A percentile compares a stretch with the other conserved stretches of the same genome.
Conservation (phyloP, 1,140 invertebrate genomes). For the Drosophila ironensis region DNA sequence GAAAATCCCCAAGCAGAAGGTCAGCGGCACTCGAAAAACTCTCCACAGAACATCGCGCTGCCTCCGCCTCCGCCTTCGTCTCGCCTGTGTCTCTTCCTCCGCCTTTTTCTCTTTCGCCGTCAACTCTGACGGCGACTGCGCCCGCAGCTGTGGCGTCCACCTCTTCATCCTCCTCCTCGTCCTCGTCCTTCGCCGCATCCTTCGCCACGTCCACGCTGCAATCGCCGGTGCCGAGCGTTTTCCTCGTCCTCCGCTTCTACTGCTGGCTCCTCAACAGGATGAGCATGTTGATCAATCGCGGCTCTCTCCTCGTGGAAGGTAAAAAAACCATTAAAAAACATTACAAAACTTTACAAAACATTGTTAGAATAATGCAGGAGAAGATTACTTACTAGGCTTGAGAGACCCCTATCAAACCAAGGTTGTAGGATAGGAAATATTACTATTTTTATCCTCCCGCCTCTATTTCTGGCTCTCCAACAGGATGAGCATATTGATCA, state of each 20-base stretch:
- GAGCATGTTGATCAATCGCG: constrained; percentile 72
- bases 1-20: constrained; percentile 52
- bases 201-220: constrained; percentile 7
- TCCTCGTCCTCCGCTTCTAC: constrained; percentile 63
- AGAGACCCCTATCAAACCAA: no score
- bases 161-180: no score
- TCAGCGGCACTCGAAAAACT: constrained; percentile 35
- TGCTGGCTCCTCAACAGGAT: constrained; percentile 56
- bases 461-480: no score
- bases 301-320: constrained; percentile 68
- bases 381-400: no score
- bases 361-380: background rate
- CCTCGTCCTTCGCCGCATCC: no score
- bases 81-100: background rate
- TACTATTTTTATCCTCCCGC: no score
- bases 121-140: background rate
- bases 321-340: constrained; percentile 18
- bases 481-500: no score
- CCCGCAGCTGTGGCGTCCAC: constrained; percentile 2
- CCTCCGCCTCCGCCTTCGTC: background rate
- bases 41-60: background rate
- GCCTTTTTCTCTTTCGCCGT: background rate
- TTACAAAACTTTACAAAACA: background rate
- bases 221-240: constrained; percentile 60
- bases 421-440: no score